These are phyloP conservation scores for Augochlorella aurata DNA, from an alignment of 2,888 invertebrate species.

Conservation along the genomic window DNA sequence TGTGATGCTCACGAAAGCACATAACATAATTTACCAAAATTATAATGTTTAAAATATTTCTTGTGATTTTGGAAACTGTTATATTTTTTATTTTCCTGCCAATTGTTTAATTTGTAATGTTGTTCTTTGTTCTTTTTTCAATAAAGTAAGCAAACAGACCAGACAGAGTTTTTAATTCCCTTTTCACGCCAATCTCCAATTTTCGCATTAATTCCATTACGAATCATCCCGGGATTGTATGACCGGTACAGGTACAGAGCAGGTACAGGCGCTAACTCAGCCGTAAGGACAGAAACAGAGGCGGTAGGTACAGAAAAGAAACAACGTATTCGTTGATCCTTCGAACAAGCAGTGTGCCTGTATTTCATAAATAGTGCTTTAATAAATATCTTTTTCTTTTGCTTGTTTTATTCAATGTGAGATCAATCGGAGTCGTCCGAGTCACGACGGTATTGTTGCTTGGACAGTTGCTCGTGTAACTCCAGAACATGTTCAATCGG, in stretches of 20 bases:
- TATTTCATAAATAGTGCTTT: conserved; percentile 32
- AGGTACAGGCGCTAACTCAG: too few relatives aligned
- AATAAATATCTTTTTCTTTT: conserved; percentile 21
- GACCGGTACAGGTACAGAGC: neutral
- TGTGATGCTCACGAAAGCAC: conserved; percentile 81
- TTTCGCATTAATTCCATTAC: neutral
- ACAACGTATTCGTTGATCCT: neutral
- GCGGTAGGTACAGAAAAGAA: neutral
- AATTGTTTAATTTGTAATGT: conserved; percentile 81
- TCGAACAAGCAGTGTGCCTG: neutral
- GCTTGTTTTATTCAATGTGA: neutral
- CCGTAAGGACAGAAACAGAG: too few relatives aligned
- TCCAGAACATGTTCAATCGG: conserved; percentile 94
- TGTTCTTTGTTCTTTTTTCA: conserved; percentile 82
- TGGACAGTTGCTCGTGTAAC: conserved; percentile 87
- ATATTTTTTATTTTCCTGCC: conserved; percentile 81
- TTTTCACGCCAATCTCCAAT: neutral
- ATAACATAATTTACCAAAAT: conserved; percentile 78
- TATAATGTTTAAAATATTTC: conserved; percentile 79
- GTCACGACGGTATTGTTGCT: conserved; percentile 82
- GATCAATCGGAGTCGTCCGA: conserved; percentile 67
- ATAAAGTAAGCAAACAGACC: conserved; percentile 78
- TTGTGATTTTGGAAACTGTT: conserved; percentile 82
- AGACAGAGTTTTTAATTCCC: neutral
- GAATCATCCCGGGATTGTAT: neutral